Conservation (phyloP, 2,113 vertebrate species). For the Leuciscus idus region DNA sequence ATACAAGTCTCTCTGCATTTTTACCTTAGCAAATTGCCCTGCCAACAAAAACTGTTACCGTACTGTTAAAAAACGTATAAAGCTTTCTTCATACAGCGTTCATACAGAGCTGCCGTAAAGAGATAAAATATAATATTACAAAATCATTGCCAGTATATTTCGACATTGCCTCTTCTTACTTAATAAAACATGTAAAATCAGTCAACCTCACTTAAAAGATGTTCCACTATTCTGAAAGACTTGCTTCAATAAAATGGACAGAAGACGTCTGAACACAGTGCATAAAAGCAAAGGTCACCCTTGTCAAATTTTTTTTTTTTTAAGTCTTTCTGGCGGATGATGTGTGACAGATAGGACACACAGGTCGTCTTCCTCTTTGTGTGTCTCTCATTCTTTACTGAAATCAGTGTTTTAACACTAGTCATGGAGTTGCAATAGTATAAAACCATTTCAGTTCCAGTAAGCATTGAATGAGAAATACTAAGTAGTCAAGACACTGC, state of each 20-base stretch:
- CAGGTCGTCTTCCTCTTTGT: neutral
- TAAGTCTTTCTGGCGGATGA: neutral
- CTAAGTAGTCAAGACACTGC: neutral
- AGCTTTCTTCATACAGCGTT: neutral
- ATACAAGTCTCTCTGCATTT: neutral
- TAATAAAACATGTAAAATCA: neutral
- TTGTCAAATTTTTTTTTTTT: neutral
- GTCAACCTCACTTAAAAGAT: neutral
- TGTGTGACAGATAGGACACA: neutral
- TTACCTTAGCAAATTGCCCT: neutral
- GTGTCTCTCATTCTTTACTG: neutral
- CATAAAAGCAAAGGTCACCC: slow-evolving; percentile 20
- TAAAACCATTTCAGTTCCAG: neutral
- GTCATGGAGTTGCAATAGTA: neutral
- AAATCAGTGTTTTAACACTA: neutral
- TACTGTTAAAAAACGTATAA: neutral
- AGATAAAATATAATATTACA: neutral
- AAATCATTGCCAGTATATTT: neutral
- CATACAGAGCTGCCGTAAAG: neutral
- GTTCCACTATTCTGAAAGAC: neutral
- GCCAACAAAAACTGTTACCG: neutral
- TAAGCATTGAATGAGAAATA: neutral
- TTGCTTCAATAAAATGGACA: neutral
- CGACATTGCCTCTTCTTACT: neutral
- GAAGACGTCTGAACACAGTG: neutral